Conservation (phyloP, 2,113 vertebrate genomes). For the Neodon shergylaensis region DNA sequence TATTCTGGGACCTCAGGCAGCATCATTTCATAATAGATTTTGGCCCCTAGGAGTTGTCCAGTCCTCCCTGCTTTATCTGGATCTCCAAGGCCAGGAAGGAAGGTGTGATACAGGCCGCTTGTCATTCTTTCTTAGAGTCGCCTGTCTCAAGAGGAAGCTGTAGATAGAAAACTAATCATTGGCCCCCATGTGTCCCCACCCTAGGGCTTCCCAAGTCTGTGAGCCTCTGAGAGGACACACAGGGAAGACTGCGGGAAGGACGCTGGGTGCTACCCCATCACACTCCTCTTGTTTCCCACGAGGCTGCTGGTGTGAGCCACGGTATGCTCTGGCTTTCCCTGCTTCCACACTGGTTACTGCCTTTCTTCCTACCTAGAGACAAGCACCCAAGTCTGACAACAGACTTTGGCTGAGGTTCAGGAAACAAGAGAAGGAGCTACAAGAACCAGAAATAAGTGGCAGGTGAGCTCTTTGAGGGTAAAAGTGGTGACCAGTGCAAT, state of each 20-base stretch:
- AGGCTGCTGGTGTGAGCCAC: fast-evolving
- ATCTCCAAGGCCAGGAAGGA: background rate
- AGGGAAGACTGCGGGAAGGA: background rate
- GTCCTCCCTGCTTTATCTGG: background rate
- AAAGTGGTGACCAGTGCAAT: slow-evolving; percentile 23
- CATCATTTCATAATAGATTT: background rate
- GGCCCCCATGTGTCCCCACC: background rate
- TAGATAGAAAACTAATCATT: background rate
- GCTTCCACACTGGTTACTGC: background rate
- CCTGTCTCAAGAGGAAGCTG: background rate
- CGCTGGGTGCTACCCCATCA: fast-evolving
- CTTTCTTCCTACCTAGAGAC: background rate
- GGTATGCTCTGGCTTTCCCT: background rate
- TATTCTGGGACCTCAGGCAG: background rate
- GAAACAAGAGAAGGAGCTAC: background rate
- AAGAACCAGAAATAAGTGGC: background rate
- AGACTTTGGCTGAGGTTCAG: background rate
- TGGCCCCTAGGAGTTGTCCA: background rate
- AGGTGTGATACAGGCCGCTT: background rate
- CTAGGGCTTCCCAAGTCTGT: background rate
- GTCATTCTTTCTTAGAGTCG: too few relatives aligned
- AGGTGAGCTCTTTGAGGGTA: slow-evolving; percentile 56
- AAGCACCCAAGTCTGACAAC: background rate
- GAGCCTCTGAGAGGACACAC: background rate
- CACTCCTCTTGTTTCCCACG: background rate